Percentiles rank a stretch among this genome's conserved stretches.
Evolutionary conservation across 2,113 vertebrate species (phyloP).

Genomic region (Nothoprocta pentlandii): DNA sequence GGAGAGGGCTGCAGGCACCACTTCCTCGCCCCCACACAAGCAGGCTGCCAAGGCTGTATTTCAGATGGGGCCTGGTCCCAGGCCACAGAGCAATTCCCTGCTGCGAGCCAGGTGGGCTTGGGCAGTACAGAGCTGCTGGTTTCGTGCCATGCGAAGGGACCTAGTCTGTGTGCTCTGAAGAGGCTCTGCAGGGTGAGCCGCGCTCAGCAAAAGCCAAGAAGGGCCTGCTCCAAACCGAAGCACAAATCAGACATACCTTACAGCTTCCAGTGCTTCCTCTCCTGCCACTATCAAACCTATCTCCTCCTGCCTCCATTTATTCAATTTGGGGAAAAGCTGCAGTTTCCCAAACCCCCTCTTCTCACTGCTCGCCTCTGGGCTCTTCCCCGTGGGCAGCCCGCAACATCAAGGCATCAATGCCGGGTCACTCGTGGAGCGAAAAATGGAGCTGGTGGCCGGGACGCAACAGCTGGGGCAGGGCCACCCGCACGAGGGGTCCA

Average conservation of each 20-base stretch:
- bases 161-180: not conserved
- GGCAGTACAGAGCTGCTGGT: not conserved
- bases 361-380: not conserved
- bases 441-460: not conserved
- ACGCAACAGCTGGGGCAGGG: not conserved
- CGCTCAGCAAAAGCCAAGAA: not conserved
- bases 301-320: not conserved
- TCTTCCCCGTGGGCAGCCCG: not conserved
- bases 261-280: not conserved
- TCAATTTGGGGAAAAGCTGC: not conserved
- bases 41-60: not conserved
- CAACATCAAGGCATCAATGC: accelerated
- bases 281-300: not conserved
- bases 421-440: not conserved
- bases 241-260: not conserved
- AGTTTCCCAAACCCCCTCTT: not conserved
- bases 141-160: not conserved
- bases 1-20: not conserved
- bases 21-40: not conserved
- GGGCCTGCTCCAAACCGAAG: not conserved
- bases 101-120: not conserved
- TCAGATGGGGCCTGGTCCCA: not conserved
- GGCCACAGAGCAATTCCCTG: not conserved
- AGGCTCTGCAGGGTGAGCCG: not conserved
- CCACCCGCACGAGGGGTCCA: not conserved